Base-by-base conservation (phyloP, 2,888 invertebrate genomes). In the Spodoptera picta region DNA sequence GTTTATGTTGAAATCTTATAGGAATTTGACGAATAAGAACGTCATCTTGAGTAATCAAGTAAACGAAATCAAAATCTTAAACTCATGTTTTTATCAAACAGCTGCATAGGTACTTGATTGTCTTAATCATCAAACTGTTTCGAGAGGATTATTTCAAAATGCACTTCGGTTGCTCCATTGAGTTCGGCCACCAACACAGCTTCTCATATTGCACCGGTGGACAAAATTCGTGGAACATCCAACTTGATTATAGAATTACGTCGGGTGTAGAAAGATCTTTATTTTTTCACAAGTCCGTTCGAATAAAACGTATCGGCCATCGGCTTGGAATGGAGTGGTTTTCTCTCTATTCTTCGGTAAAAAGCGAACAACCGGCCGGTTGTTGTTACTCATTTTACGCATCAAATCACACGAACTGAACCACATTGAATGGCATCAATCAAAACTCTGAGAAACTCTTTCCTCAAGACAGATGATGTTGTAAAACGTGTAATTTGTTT, bases 201-300 rank as follows among this genome's bases (percentile, higher is more conserved):
- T 57, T 88, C 89, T 93, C 93, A 86, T 79, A 80, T 93, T 93
- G 86, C 92, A 84, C 69, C 70, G 75, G 55, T 69, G 65, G 71
- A 65, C 85, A 71, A 82, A 80, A 81, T 93, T 92, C 93, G 82
- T 81, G 84, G 93, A 92, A 92, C 89, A 85, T 82, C 79, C 81
- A 79, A 88, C 85, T 83, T 85, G 86, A 91, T 84, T 87, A 84
- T 83, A 84, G 85, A 90, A 90, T 90, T 88, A 85, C 87, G 80
- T 84, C 84, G 84, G 83, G 87, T 90, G 89, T 86, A 87, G 83
- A 84, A 86, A 86, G 69, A 67, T 75, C 72, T 80, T 84, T 74
- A 83, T 82, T 84, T 85, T 86, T 81, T 78, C 73, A 57, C 36
- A 53, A 72, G 71, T 69, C 65, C 42, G 59, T 27, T 73, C 50